Evolutionary conservation across 2,797 vertebrate species (phyloP).

Genomic region (Triplophysa yarkandensis): DNA sequence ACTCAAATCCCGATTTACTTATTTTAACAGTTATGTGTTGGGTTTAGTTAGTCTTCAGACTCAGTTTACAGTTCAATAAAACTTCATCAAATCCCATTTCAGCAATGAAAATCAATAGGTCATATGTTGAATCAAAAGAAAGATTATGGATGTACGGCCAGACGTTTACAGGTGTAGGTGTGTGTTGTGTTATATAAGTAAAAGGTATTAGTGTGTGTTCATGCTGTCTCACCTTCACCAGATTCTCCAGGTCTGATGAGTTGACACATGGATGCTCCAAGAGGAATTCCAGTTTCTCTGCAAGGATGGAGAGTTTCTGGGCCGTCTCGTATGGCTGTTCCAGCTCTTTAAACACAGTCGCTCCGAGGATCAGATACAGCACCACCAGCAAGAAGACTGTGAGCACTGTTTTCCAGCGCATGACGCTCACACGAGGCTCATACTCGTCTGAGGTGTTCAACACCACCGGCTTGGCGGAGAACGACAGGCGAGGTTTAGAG

Average conservation of each 20-base stretch:
- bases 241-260: slow-evolving; percentile 88
- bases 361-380: slow-evolving; percentile 92
- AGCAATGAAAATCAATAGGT: too few species aligned
- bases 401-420: slow-evolving; percentile 96
- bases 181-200: not conserved
- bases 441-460: slow-evolving; percentile 84
- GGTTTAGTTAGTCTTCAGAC: too few species aligned
- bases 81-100: too few species aligned
- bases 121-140: too few species aligned
- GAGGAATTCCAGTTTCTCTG: slow-evolving; percentile 89
- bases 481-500: slow-evolving; percentile 93
- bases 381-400: slow-evolving; percentile 97
- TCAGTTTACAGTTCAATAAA: too few species aligned
- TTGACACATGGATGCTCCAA: slow-evolving; percentile 88
- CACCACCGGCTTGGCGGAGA: slow-evolving; percentile 88
- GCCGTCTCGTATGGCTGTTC: slow-evolving; percentile 93
- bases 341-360: slow-evolving; percentile 92
- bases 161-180: too few species aligned
- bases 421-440: slow-evolving; percentile 86
- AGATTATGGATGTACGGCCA: too few species aligned
- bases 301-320: slow-evolving; percentile 87
- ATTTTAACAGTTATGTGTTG: too few species aligned
- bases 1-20: too few species aligned
- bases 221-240: slow-evolving; percentile 85
- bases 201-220: not conserved